These are phyloP conservation scores for Erithacus rubecula DNA, from an alignment of 2,797 vertebrate species.

Conservation along the genomic window DNA sequence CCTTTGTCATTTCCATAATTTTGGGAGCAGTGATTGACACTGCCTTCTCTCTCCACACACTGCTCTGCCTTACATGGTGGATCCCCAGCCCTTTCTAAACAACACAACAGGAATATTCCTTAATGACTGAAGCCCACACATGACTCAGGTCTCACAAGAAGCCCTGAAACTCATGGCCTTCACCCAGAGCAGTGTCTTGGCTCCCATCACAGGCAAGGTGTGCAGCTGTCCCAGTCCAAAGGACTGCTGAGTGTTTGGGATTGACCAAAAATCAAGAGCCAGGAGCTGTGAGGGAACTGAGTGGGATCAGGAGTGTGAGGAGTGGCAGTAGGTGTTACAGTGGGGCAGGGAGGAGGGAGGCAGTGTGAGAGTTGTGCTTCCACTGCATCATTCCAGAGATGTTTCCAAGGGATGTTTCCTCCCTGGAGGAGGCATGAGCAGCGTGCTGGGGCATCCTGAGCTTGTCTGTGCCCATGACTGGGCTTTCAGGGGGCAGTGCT, in stretches of 20 bases:
- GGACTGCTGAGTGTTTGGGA: neutral
- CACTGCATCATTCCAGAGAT: fast-evolving
- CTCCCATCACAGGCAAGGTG: neutral
- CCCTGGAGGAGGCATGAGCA: neutral
- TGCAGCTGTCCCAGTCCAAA: neutral
- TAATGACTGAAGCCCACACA: fast-evolving
- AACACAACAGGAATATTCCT: fast-evolving
- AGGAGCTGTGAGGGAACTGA: neutral
- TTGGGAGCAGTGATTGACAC: neutral
- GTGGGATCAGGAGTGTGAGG: fast-evolving
- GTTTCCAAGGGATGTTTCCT: neutral
- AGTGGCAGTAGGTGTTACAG: neutral
- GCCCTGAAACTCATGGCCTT: neutral
- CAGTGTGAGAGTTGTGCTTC: neutral
- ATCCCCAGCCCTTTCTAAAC: neutral
- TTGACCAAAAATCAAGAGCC: neutral
- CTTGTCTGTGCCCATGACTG: neutral
- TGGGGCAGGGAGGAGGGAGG: neutral
- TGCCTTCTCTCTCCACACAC: neutral
- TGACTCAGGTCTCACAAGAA: neutral
- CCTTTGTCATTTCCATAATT: neutral
- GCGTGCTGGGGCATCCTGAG: neutral
- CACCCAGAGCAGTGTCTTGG: neutral
- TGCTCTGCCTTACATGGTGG: fast-evolving
- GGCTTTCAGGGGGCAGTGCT: fast-evolving